These are phyloP conservation scores for Strongylocentrotus purpuratus DNA, from an alignment of 35 echinoderm and acorn worm species.

Conservation along the genomic window DNA sequence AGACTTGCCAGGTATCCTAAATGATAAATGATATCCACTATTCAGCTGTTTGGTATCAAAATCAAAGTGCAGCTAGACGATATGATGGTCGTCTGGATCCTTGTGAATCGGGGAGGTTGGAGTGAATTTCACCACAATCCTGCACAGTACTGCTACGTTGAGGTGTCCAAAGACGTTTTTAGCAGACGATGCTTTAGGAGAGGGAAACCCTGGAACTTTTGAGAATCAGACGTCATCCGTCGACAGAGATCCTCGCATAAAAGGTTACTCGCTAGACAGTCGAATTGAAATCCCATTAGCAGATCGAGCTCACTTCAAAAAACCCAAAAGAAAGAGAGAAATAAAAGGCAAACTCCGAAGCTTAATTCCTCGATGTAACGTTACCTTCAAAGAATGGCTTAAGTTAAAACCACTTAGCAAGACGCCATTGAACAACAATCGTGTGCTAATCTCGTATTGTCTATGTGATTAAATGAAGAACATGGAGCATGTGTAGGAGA, in stretches of 20 bases:
- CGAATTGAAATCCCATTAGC: conserved; percentile 2
- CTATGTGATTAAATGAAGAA: background rate
- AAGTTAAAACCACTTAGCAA: background rate
- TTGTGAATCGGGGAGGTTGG: background rate
- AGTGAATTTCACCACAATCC: background rate
- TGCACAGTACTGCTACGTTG: background rate
- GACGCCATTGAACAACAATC: background rate
- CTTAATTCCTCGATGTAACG: background rate
- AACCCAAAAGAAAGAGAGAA: background rate
- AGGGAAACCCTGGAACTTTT: background rate
- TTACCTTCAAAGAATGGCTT: background rate
- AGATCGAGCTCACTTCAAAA: background rate
- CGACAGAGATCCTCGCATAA: background rate
- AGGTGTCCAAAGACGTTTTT: background rate
- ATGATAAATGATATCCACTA: background rate
- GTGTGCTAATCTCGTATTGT: background rate
- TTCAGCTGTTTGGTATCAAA: background rate
- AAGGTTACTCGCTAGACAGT: background rate
- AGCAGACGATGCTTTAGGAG: background rate
- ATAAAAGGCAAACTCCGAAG: background rate
- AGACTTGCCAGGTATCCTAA: background rate
- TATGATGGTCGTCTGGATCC: background rate
- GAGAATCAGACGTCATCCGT: background rate
- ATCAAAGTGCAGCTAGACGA: background rate
- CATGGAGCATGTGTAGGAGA: background rate